phyloP scores from a whole-genome alignment of 2,888 invertebrate genomes.

The Phalera bucephala region DNA sequence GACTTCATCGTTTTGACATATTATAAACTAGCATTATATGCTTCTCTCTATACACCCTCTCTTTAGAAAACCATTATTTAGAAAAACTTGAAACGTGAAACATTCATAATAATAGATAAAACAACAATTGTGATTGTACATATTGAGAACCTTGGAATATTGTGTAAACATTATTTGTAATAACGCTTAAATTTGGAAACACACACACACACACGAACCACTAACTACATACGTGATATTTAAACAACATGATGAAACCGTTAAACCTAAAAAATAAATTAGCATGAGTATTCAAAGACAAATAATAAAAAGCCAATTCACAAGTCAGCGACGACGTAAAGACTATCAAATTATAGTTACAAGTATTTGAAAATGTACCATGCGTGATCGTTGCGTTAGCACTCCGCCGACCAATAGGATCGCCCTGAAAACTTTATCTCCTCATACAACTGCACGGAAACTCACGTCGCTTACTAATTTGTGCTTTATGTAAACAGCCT shows the following conservation, averaged over 20 bases:
- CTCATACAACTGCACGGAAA: conserved; percentile 51
- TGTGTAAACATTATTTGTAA: conserved; percentile 34
- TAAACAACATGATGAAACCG: conserved; percentile 74
- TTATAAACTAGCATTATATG: conserved; percentile 25
- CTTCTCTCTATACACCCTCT: conserved; percentile 1
- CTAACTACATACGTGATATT: conserved; percentile 59
- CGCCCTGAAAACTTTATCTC: conserved; percentile 59
- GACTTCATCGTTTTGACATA: conserved; percentile 39
- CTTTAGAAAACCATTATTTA: conserved; percentile 5
- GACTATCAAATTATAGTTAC: conserved; percentile 71
- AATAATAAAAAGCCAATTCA: conserved; percentile 75
- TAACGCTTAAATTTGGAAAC: conserved; percentile 38
- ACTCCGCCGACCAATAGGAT: conserved; percentile 60
- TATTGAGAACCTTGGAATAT: conserved; percentile 35
- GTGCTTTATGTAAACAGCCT: conserved; percentile 38
- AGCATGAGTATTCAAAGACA: conserved; percentile 69
- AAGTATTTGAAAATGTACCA: conserved; percentile 75
- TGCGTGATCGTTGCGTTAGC: conserved; percentile 75
- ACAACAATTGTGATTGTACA: conserved; percentile 12
- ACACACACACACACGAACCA: conserved; percentile 39
- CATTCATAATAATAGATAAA: conserved; percentile 21
- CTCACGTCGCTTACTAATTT: conserved; percentile 38
- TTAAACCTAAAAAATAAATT: conserved; percentile 76
- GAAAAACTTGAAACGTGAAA: conserved; percentile 10
- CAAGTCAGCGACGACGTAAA: conserved; percentile 66